phyloP scores from a whole-genome alignment of 2,113 vertebrate species.

The Falcunculus frontatus region DNA sequence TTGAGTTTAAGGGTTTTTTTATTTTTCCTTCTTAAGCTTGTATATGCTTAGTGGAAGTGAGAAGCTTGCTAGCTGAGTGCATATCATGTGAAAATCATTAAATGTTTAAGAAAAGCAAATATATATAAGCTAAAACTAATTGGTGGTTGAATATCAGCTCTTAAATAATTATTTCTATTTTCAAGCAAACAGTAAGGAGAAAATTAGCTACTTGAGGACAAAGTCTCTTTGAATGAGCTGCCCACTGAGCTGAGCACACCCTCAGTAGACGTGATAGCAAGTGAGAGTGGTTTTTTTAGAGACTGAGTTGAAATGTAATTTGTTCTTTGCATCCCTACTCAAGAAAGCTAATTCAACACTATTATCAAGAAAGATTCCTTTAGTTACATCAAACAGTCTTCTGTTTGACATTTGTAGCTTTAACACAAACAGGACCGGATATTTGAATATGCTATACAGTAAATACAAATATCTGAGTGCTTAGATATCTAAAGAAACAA shows the following conservation, averaged over 20 bases:
- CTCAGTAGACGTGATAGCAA: neutral
- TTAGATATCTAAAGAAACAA: neutral
- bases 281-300: neutral
- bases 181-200: neutral
- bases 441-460: neutral
- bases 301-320: constrained; percentile 8
- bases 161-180: neutral
- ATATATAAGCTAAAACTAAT: neutral
- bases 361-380: neutral
- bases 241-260: neutral
- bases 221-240: neutral
- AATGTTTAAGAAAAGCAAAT: neutral
- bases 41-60: neutral
- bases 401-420: neutral
- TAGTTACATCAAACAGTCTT: neutral
- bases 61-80: neutral
- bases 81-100: neutral
- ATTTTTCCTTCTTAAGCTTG: neutral
- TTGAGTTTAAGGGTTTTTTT: rapidly evolving
- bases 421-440: neutral
- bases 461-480: neutral
- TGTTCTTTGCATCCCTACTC: neutral
- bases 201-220: neutral
- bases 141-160: neutral
- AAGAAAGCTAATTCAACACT: constrained; percentile 1